Percentiles rank a stretch among this genome's conserved stretches.
Conservation (phyloP, 2,797 vertebrate species). For the Cossypha caffra region DNA sequence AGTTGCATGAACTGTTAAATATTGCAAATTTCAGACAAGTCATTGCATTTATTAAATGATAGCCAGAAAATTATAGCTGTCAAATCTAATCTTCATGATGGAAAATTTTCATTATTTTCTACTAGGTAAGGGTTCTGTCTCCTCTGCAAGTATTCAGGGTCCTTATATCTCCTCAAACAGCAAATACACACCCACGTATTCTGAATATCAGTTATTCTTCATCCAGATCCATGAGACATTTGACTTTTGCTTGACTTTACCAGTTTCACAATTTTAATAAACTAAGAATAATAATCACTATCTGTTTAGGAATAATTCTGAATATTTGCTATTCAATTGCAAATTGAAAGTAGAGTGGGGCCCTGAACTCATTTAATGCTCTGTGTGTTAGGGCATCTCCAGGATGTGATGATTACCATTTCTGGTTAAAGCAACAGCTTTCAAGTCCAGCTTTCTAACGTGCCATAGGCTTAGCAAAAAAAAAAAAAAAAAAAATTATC, state of each 20-base stretch:
- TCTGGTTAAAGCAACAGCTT: background rate
- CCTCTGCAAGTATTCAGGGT: background rate
- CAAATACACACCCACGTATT: background rate
- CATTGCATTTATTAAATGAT: background rate
- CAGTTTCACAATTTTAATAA: background rate
- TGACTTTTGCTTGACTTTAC: background rate
- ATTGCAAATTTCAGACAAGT: constrained; percentile 81
- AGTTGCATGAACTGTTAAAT: constrained; percentile 52
- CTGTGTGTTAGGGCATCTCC: background rate
- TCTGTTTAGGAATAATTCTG: background rate
- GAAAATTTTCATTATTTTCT: background rate
- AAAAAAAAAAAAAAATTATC: background rate
- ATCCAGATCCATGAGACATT: background rate
- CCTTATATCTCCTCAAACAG: background rate
- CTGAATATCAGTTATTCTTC: background rate
- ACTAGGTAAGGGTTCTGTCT: background rate
- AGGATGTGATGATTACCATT: background rate
- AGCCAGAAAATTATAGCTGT: background rate
- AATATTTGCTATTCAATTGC: background rate
- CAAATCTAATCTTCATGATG: background rate
- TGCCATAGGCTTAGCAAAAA: background rate
- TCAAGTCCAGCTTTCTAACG: background rate
- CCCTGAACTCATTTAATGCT: background rate
- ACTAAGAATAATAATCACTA: background rate
- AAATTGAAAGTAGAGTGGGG: accelerated